A percentile compares a stretch with the other conserved stretches of the same genome.
These are phyloP conservation scores for Drosophila parvula DNA, from an alignment of 1,140 invertebrate species.

Conservation along the genomic window DNA sequence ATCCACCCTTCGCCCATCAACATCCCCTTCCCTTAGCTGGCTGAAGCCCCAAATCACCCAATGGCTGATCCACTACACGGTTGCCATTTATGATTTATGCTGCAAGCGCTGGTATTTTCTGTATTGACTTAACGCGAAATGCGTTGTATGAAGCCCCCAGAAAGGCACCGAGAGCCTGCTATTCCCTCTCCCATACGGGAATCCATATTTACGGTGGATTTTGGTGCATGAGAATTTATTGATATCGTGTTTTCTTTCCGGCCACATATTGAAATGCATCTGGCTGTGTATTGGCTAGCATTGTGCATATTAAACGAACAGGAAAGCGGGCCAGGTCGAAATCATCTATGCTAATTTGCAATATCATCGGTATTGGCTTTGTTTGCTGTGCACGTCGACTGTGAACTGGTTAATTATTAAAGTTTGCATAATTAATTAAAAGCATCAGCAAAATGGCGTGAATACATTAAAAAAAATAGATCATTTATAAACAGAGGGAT, in stretches of 20 bases:
- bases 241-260: slow-evolving; percentile 21
- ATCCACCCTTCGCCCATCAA: background rate
- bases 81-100: slow-evolving; percentile 60
- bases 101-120: slow-evolving; percentile 37
- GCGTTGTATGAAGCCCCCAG: slow-evolving; percentile 18
- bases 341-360: slow-evolving; percentile 29
- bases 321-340: background rate
- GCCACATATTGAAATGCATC: slow-evolving; percentile 37
- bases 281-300: slow-evolving; percentile 8
- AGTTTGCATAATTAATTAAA: background rate
- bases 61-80: slow-evolving; percentile 8
- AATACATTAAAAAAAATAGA: background rate
- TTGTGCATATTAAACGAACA: slow-evolving; percentile 24
- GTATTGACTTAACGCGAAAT: slow-evolving; percentile 58
- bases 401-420: slow-evolving; percentile 31
- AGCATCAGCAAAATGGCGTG: background rate
- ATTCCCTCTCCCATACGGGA: background rate
- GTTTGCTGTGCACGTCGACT: background rate
- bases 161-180: background rate
- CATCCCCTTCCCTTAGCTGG: background rate
- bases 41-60: background rate
- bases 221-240: slow-evolving; percentile 47
- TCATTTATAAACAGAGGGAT: background rate
- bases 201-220: slow-evolving; percentile 35
- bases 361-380: slow-evolving; percentile 12